These are phyloP conservation scores for Spilarctia lutea DNA, from an alignment of 2,888 invertebrate genomes.

Conservation along the genomic window DNA sequence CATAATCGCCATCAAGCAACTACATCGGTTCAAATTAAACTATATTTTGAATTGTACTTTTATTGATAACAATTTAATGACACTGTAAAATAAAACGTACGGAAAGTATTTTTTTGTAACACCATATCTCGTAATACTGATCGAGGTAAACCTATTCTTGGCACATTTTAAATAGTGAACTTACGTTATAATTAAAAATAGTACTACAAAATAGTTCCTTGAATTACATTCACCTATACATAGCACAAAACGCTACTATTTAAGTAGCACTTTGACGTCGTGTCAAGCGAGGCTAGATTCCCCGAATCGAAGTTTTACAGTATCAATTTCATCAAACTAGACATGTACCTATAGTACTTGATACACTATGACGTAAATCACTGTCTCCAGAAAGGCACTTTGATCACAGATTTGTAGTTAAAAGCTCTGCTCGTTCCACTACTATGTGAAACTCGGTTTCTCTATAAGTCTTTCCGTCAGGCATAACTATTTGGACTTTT, in stretches of 20 bases:
- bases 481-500: conserved; percentile 90
- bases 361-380: conserved; percentile 52
- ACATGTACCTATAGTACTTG: conserved; percentile 37
- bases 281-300: conserved; percentile 65
- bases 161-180: conserved; percentile 64
- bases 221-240: neutral
- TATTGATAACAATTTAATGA: conserved; percentile 57
- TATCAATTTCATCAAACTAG: conserved; percentile 43
- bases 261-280: neutral
- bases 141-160: conserved; percentile 66
- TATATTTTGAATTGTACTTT: conserved; percentile 37
- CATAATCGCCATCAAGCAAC: conserved; percentile 27
- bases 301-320: conserved; percentile 39
- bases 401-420: conserved; percentile 91
- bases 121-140: conserved; percentile 71
- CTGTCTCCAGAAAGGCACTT: conserved; percentile 27
- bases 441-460: conserved; percentile 95
- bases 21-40: conserved; percentile 42
- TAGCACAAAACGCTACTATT: neutral
- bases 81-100: conserved; percentile 38
- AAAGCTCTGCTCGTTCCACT: conserved; percentile 93
- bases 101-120: conserved; percentile 34
- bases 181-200: conserved; percentile 15
- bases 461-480: conserved; percentile 93
- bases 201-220: conserved; percentile 3